These are phyloP conservation scores for Thelaira solivaga DNA, from an alignment of 2,888 invertebrate genomes.

Conservation along the genomic window DNA sequence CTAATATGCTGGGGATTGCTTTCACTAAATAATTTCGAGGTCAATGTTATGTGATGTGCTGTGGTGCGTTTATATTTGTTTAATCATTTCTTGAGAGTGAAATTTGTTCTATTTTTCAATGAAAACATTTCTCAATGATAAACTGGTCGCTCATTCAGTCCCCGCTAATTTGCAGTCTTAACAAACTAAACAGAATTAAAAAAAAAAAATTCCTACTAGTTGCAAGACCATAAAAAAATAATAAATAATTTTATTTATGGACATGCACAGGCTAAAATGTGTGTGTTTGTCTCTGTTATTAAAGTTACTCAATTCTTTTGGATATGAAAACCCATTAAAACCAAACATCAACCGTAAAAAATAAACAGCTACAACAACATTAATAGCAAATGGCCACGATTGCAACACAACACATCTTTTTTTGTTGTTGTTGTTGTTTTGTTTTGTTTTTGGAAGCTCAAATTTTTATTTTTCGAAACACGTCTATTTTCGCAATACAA, in stretches of 20 bases:
- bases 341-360: slow-evolving; percentile 49
- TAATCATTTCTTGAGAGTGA: slow-evolving; percentile 48
- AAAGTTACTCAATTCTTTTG: slow-evolving; percentile 56
- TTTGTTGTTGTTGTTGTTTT: too few species aligned
- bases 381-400: slow-evolving; percentile 47
- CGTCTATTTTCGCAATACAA: slow-evolving; percentile 60
- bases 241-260: not conserved
- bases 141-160: not conserved
- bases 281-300: not conserved
- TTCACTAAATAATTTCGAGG: slow-evolving; percentile 47
- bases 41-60: slow-evolving; percentile 53
- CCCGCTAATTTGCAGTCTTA: not conserved
- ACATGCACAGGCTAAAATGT: too few species aligned
- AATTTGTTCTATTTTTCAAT: slow-evolving; percentile 43
- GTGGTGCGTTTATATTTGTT: too few species aligned
- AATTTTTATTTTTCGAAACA: slow-evolving; percentile 55
- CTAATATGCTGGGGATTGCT: slow-evolving; percentile 40
- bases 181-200: not conserved
- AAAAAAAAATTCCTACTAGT: slow-evolving; percentile 24
- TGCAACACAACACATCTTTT: slow-evolving; percentile 56
- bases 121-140: slow-evolving; percentile 3
- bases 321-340: slow-evolving; percentile 54
- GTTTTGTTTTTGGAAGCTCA: slow-evolving; percentile 35
- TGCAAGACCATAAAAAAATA: slow-evolving; percentile 18
- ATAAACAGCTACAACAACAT: too few species aligned